These are phyloP conservation scores for Halisarca cf. caerulea DNA, from an alignment of 37 sponge, comb jelly and placozoan genomes.

Conservation along the genomic window DNA sequence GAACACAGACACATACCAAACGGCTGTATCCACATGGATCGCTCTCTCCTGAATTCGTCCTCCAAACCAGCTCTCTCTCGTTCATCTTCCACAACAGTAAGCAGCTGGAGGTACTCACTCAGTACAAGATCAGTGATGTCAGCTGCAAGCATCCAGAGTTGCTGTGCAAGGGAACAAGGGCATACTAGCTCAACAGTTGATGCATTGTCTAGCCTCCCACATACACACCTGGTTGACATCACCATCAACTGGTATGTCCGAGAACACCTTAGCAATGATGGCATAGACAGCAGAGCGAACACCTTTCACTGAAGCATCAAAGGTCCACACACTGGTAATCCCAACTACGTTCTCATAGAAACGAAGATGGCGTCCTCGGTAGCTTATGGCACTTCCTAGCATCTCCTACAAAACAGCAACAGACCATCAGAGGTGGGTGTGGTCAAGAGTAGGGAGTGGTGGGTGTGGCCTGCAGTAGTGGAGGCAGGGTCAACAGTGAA, in stretches of 20 bases:
- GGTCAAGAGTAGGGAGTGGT: too few species aligned
- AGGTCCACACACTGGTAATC: too few species aligned
- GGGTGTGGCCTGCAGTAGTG: too few species aligned
- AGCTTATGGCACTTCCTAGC: too few species aligned
- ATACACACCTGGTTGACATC: background rate
- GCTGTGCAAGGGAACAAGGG: background rate
- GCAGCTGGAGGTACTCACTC: constrained; percentile 4
- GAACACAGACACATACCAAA: background rate
- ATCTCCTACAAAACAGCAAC: too few species aligned
- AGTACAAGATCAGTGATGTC: constrained; percentile 49
- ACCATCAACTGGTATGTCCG: background rate
- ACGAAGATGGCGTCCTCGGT: too few species aligned
- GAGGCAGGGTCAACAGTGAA: too few species aligned
- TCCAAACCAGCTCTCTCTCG: background rate
- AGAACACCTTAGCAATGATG: background rate
- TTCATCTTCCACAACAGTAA: background rate
- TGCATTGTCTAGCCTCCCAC: background rate
- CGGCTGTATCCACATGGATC: background rate
- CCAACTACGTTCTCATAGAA: too few species aligned
- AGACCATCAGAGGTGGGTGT: too few species aligned
- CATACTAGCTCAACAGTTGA: background rate
- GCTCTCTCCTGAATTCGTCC: constrained; percentile 1
- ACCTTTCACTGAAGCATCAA: background rate
- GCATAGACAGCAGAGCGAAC: background rate
- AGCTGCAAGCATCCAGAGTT: constrained; percentile 35